These are phyloP conservation scores for Platysternon megacephalum DNA, from an alignment of 2,113 vertebrate species.

Conservation along the genomic window DNA sequence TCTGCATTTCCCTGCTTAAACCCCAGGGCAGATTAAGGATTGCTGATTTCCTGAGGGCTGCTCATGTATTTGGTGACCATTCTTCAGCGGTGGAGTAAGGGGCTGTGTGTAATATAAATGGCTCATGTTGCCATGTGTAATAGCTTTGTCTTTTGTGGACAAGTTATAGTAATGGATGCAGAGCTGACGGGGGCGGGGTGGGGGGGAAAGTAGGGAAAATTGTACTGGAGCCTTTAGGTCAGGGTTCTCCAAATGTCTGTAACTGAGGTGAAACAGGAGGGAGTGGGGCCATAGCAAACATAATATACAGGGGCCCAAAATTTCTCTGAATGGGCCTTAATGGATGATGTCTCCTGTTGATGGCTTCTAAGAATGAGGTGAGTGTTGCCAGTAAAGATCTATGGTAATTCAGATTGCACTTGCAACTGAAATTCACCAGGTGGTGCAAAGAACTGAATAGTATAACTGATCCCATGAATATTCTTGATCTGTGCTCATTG, in stretches of 20 bases:
- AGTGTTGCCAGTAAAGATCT: neutral
- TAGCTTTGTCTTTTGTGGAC: neutral
- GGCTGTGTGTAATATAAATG: neutral
- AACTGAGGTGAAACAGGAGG: neutral
- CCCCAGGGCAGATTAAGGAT: neutral
- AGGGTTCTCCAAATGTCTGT: neutral
- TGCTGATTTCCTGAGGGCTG: neutral
- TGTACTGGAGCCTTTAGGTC: neutral
- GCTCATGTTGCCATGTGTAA: neutral
- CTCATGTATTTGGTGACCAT: neutral
- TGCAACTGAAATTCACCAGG: neutral
- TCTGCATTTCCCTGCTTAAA: neutral
- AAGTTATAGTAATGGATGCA: neutral
- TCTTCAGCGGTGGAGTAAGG: neutral
- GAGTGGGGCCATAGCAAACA: neutral
- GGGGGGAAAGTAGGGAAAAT: accelerated
- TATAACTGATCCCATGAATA: neutral
- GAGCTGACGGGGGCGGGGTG: accelerated
- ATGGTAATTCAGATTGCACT: accelerated
- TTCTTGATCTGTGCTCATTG: neutral
- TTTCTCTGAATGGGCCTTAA: too few relatives aligned
- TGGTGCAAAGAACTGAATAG: neutral
- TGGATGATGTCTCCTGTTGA: neutral
- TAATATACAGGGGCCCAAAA: neutral
- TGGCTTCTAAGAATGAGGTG: neutral